A percentile compares a stretch with the other conserved stretches of the same genome.
phyloP scores from a whole-genome alignment of 2,888 invertebrate genomes.

The Spodoptera littoralis region DNA sequence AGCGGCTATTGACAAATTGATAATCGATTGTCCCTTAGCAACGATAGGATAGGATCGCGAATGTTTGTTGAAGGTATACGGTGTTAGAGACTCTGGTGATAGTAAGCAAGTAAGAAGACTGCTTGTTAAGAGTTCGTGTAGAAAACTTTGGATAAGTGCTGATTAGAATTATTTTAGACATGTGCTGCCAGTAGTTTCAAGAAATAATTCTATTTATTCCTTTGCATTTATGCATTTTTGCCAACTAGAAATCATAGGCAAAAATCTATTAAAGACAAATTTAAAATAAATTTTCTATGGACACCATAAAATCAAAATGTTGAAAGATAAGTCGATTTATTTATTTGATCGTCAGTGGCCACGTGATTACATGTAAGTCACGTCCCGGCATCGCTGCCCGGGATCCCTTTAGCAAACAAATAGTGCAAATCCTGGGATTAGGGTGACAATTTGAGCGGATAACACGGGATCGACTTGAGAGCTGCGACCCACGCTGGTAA shows the following conservation, averaged over 20 bases:
- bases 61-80: conserved; percentile 26
- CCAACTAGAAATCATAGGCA: too few relatives aligned
- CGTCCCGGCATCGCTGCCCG: conserved; percentile 67
- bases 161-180: too few relatives aligned
- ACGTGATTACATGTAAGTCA: conserved; percentile 71
- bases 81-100: neutral
- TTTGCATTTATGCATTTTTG: too few relatives aligned
- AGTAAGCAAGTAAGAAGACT: too few relatives aligned
- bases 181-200: too few relatives aligned
- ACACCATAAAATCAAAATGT: conserved; percentile 6
- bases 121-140: too few relatives aligned
- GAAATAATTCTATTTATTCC: too few relatives aligned
- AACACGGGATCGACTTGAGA: conserved; percentile 71
- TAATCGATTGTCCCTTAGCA: conserved; percentile 74
- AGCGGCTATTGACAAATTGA: conserved; percentile 71
- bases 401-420: conserved; percentile 86
- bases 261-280: too few relatives aligned
- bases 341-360: conserved; percentile 20
- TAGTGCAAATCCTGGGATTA: conserved; percentile 71
- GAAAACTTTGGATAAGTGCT: too few relatives aligned
- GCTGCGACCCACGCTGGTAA: conserved; percentile 68
- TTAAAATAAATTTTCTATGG: too few relatives aligned
- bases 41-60: conserved; percentile 46
- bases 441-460: conserved; percentile 81
- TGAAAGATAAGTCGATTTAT: conserved; percentile 39